A percentile compares a stretch with the other conserved stretches of the same genome.
phyloP scores from a whole-genome alignment of 2,888 invertebrate species.

The Electrophaes corylata region DNA sequence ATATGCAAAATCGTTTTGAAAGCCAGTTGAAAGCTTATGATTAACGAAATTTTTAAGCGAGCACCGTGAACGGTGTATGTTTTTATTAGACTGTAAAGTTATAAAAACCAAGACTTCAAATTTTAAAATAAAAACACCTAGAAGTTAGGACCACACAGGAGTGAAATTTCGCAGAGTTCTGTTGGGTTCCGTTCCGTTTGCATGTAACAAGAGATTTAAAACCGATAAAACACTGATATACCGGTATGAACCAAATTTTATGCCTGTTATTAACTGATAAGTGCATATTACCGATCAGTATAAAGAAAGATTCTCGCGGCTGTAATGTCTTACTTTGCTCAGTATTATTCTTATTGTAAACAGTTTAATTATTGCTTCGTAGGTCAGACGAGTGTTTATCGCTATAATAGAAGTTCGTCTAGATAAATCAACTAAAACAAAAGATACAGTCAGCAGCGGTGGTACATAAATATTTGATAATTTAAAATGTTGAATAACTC shows the following conservation, averaged over 20 bases:
- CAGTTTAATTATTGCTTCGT: neutral
- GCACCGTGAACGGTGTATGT: slow-evolving; percentile 59
- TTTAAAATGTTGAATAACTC: no score
- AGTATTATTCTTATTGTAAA: neutral
- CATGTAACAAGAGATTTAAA: slow-evolving; percentile 30
- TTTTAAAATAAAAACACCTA: slow-evolving; percentile 50
- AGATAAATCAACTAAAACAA: neutral
- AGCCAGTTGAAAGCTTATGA: slow-evolving; percentile 71
- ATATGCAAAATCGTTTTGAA: slow-evolving; percentile 68
- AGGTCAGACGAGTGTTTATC: neutral
- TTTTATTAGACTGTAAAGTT: slow-evolving; percentile 56
- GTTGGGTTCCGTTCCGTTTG: slow-evolving; percentile 30
- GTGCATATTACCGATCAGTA: slow-evolving; percentile 7
- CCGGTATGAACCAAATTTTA: slow-evolving; percentile 17
- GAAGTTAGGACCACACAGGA: slow-evolving; percentile 43
- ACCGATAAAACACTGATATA: slow-evolving; percentile 16
- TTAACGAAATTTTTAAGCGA: slow-evolving; percentile 64
- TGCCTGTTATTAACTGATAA: slow-evolving; percentile 1
- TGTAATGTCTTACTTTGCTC: no score
- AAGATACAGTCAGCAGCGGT: slow-evolving; percentile 1
- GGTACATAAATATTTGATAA: no score
- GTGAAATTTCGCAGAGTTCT: slow-evolving; percentile 47
- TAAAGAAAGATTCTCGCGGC: neutral
- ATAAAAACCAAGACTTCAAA: slow-evolving; percentile 58
- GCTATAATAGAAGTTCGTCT: neutral